Evolutionary conservation across 2,888 invertebrate species (phyloP), one percentile per base, ranked within the genome.

Genomic region (Alcis repandata): DNA sequence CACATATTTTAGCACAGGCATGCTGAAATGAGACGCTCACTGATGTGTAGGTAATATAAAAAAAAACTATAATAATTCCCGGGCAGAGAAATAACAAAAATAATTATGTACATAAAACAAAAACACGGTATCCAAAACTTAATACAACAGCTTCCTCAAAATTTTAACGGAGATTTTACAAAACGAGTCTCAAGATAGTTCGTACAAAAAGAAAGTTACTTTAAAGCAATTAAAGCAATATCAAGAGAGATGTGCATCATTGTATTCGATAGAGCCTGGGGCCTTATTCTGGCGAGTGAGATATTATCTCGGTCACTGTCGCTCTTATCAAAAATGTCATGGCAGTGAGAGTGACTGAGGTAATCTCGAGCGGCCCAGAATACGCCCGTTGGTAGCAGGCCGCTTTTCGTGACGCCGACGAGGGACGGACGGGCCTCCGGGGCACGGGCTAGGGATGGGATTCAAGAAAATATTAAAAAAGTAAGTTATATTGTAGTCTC

Each of bases 381-480:
- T n/a, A n/a, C n/a, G n/a, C n/a, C n/a, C n/a, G n/a, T 19, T 76
- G 73, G 77, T 72, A 71, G 72, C 67, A 15, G 45, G 52, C 22
- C 27, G 62, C 57, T 58, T 63, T 73, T 76, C 77, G 75, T 77
- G 77, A 72, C 56, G 59, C 22, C 56, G 67, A 53, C 69, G 65
- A 69, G 67, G 64, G 71, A 69, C 70, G 69, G 46, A 57, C 61
- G 63, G 4, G 52, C 27, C 60, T 63, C 27, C 49, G 33, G 65
- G 69, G 59, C 19, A 20, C 61, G 9, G n/a, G 4, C 19, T 49
- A 69, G 72, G 43, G 71, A 54, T 63, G 73, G 43, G 53, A 57
- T 1, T 13, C 13, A 1, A 8, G 6, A 32, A 32, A 8, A 32
- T 9, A 9, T 10, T 19, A 4, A 2, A 19, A 43, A 19, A 9